Percentiles rank a stretch among this genome's conserved stretches.
Conservation (phyloP, 2,113 vertebrate genomes). For the Hassar affinis region DNA sequence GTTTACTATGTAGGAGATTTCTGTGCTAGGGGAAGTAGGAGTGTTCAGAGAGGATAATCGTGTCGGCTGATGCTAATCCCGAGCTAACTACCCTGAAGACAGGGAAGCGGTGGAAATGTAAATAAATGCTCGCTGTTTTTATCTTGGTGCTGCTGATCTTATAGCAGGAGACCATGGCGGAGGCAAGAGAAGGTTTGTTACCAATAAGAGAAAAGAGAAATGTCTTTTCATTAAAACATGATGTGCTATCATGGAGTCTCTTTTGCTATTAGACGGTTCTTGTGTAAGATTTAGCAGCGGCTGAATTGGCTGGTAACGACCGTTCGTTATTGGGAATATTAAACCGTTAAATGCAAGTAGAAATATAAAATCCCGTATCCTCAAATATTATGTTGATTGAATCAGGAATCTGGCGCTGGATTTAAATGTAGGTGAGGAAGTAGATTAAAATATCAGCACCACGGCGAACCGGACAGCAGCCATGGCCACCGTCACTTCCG, state of each 20-base stretch:
- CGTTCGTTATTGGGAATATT: neutral
- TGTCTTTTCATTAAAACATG: neutral
- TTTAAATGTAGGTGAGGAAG: neutral
- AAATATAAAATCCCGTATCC: neutral
- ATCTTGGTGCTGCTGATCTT: conserved; percentile 16
- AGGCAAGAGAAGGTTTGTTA: conserved; percentile 58
- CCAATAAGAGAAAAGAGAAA: neutral
- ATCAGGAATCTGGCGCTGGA: neutral
- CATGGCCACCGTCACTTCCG: neutral
- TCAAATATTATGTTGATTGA: neutral
- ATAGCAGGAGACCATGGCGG: conserved; percentile 43
- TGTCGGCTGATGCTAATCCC: conserved; percentile 60
- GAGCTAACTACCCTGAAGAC: conserved; percentile 25
- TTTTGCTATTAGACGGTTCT: neutral
- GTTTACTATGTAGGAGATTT: conserved; percentile 13
- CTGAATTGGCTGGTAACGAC: neutral
- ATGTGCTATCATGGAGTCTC: neutral
- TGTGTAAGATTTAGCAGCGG: neutral
- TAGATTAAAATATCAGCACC: conserved; percentile 19
- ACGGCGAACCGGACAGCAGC: conserved; percentile 22
- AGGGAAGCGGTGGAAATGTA: conserved; percentile 20
- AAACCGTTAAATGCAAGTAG: neutral
- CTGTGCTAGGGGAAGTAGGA: conserved; percentile 60
- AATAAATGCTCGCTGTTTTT: conserved; percentile 23
- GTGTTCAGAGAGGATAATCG: conserved; percentile 49